A percentile compares a stretch with the other conserved stretches of the same genome.
These are phyloP conservation scores for Silurus lanzhouensis DNA, from an alignment of 2,797 vertebrate genomes.

Conservation along the genomic window DNA sequence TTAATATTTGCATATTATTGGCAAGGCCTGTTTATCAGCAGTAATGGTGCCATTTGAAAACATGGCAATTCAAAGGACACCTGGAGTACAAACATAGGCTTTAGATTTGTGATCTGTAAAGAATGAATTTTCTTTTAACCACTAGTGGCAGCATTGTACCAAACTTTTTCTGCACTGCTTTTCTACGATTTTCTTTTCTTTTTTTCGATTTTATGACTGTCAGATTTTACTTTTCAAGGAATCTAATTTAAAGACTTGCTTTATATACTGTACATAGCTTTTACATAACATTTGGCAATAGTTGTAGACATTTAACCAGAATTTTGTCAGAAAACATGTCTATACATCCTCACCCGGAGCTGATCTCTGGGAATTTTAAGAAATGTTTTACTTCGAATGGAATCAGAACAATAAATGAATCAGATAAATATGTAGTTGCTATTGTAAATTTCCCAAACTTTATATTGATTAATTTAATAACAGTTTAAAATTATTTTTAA, in stretches of 20 bases:
- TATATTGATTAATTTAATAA: neutral
- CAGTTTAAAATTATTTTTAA: neutral
- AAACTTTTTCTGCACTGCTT: neutral
- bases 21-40: neutral
- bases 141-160: constrained; percentile 10
- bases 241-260: neutral
- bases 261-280: neutral
- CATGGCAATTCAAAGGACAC: neutral
- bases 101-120: neutral
- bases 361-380: neutral
- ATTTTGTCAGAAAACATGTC: neutral
- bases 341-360: neutral
- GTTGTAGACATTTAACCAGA: neutral
- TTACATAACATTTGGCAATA: neutral
- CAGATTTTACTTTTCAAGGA: neutral
- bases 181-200: no score
- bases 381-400: neutral
- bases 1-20: neutral
- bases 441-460: neutral
- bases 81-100: neutral
- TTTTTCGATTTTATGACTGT: neutral
- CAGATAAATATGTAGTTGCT: neutral
- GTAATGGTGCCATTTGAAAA: neutral
- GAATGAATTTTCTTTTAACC: neutral
- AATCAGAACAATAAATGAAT: neutral